phyloP scores from a whole-genome alignment of 1,140 invertebrate species.

The Bradysia coprophila region DNA sequence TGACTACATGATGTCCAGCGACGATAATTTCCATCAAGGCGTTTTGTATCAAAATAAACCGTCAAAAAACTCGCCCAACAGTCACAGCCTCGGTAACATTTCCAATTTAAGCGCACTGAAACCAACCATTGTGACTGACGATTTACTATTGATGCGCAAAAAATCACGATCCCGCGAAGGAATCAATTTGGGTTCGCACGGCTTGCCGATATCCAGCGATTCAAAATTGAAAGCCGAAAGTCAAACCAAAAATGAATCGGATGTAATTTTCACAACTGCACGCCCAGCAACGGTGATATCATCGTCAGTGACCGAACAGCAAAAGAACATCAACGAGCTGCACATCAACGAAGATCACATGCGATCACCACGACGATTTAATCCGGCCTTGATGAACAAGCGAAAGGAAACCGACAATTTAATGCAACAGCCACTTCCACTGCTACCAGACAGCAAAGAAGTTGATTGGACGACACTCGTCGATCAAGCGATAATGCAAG shows the following conservation, averaged over 20 bases:
- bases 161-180: constrained; percentile 32
- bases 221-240: neutral
- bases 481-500: constrained; percentile 37
- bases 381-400: neutral
- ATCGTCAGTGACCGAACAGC: constrained; percentile 9
- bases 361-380: neutral
- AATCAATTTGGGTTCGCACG: constrained; percentile 21
- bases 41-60: neutral
- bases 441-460: constrained; percentile 33
- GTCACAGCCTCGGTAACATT: constrained; percentile 7
- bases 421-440: constrained; percentile 22
- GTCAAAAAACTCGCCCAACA: constrained; percentile 5
- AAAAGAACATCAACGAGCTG: constrained; percentile 1
- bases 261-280: constrained; percentile 52
- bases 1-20: constrained; percentile 40
- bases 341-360: constrained; percentile 4
- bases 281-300: constrained; percentile 52
- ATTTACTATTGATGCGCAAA: constrained; percentile 10
- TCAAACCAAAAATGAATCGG: constrained; percentile 15
- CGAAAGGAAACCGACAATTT: neutral
- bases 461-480: constrained; percentile 62
- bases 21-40: constrained; percentile 11
- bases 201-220: constrained; percentile 5
- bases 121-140: neutral
- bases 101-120: constrained; percentile 1